Base-by-base conservation (phyloP, 1,140 invertebrate species). In the Ceratina australensis region DNA sequence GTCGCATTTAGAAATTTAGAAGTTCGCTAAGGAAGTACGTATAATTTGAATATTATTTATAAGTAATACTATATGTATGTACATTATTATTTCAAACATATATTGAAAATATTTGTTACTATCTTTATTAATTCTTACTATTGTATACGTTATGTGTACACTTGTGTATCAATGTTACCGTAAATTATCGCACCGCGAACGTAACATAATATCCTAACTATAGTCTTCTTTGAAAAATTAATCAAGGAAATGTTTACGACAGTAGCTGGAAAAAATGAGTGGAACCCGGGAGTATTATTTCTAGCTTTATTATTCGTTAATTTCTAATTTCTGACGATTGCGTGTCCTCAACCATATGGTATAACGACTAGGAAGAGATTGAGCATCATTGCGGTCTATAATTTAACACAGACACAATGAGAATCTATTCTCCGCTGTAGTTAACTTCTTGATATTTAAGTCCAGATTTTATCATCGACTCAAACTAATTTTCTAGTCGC, bases 271-370 rank as follows among this genome's bases (percentile, higher is more conserved):
- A 71, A 61, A 56, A 77, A 76, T 76, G 66, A 52, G 57, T 50
- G 61, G 57, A 22, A 24, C 52, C 8, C 18, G 71, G 52, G 47
- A 47, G 47, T 26, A 26, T 77, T 71, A 77, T 77, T 77, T 61
- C 66, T 71, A 47, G 74, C 57, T 77, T 71, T 66, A 77, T 77
- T 77, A 77, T 57, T 52, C 57, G 56, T 57, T 71, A 77, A 77
- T 77, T 77, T 77, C 47, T 71, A 77, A 77, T 77, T 77, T 77
- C 74, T 77, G 49, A 71, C 47, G 74, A 71, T 77, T 77, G 63
- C 74, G 57, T 77, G 26, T 77, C 57, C 49, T 61, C 66, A 20
- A n/a, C 26, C 65, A 26, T 52, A 61, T 56, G 57, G 74, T 22
- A 24, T 22, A 50, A n/a, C 64, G 16, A 61, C 26, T 54, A 54